phyloP scores from a whole-genome alignment of 2,797 vertebrate genomes.

The Lepilemur ruficaudatus region DNA sequence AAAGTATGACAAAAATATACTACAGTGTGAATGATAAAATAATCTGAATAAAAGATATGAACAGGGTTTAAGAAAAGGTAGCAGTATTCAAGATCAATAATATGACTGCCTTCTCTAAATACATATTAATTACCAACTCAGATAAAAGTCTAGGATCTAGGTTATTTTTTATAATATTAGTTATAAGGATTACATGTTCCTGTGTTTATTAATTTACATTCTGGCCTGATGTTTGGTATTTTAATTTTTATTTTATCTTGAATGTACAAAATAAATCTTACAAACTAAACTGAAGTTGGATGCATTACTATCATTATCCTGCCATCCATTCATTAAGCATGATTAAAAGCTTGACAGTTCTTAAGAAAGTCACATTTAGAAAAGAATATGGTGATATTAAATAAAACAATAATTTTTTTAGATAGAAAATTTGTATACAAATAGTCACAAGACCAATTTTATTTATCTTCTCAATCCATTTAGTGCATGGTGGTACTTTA shows the following conservation, averaged over 20 bases:
- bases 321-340: not conserved
- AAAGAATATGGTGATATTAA: not conserved
- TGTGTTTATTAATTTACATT: not conserved
- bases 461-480: constrained; percentile 66
- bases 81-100: not conserved
- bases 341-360: constrained; percentile 27
- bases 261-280: not conserved
- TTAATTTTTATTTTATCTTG: constrained; percentile 18
- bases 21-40: not conserved
- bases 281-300: not conserved
- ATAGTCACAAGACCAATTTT: constrained; percentile 60
- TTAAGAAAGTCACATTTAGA: not conserved
- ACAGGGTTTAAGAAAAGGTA: not conserved
- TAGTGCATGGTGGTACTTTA: constrained; percentile 67
- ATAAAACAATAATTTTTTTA: constrained; percentile 36
- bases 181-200: not conserved
- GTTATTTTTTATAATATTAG: not conserved
- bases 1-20: not conserved
- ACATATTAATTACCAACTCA: not conserved
- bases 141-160: not conserved
- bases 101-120: not conserved
- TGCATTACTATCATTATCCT: not conserved
- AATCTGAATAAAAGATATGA: not conserved
- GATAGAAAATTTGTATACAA: constrained; percentile 53
- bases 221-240: not conserved